Evolutionary conservation across 2,888 invertebrate genomes (phyloP), one percentile per base, ranked within the genome.

Genomic region (Drosophila antonietae): DNA sequence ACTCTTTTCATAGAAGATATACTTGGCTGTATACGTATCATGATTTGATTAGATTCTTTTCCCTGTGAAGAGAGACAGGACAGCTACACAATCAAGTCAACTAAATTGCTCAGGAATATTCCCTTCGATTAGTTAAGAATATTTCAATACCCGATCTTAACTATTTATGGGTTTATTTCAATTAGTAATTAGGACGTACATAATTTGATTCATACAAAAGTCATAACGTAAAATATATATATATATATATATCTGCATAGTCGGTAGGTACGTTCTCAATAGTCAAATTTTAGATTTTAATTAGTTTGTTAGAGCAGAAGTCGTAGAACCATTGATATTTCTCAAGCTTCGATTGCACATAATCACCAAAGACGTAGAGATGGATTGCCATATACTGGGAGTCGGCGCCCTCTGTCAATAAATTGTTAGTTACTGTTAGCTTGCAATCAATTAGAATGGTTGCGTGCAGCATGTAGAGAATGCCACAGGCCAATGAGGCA

Each of bases 391-490:
- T 9, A 31, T 15, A 43, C 4, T 2, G 2, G 10, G 39, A 33
- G 8, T 41, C 41, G 7, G 9, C 10, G 0, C 18, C 20, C 1
- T 62, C 33, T 4, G 23, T 28, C 6, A 35, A 20, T 14, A 1
- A 0, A 1, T 9, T 9, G 31, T 49, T 7, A 2, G 0, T 9
- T 8, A 23, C 33, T 28, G 80, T 80, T 15, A 80, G 8, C 31
- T 57, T 69, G 2, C 72, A 35, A 44, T 80, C 80, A n/a, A 80
- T 55, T 23, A 80, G 20, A 9, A 80, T 41, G 8, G 51, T 41
- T 7, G 80, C 62, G 44, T 80, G 80, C 14, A 80, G 60, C 81
- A 80, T 10, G 56, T 80, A 78, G 51, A 80, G 49, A 3, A 77
- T n/a, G 9, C 72, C 75, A 12, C 80, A 80, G 23, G 62, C 35